phyloP scores from a whole-genome alignment of 2,888 invertebrate genomes.

The Cataglyphis altisquamis region DNA sequence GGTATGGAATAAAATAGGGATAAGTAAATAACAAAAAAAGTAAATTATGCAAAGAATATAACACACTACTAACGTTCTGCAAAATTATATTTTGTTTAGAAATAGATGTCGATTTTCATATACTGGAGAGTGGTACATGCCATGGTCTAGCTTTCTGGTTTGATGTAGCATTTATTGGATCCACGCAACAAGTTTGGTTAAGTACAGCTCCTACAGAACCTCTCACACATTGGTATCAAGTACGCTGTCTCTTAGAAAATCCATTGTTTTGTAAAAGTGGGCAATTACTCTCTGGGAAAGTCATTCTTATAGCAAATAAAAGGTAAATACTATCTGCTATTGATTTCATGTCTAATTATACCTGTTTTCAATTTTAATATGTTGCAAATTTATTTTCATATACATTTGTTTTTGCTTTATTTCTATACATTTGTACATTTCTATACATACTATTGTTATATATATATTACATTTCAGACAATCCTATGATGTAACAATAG shows the following conservation, averaged over 20 bases:
- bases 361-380: background rate
- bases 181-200: conserved; percentile 96
- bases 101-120: conserved; percentile 97
- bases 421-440: background rate
- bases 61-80: background rate
- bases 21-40: conserved; percentile 22
- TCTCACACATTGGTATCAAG: conserved; percentile 99
- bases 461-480: conserved; percentile 88
- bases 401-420: too few relatives aligned
- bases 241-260: conserved; percentile 96
- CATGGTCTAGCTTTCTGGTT: conserved; percentile 99
- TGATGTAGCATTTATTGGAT: conserved; percentile 98
- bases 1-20: conserved; percentile 82
- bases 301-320: conserved; percentile 96
- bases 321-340: conserved; percentile 87
- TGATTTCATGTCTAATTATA: background rate
- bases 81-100: conserved; percentile 86
- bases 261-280: conserved; percentile 98
- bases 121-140: conserved; percentile 96
- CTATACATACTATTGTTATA: background rate
- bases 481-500: conserved; percentile 99
- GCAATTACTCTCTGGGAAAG: conserved; percentile 95
- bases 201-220: conserved; percentile 99
- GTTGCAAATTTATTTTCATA: background rate
- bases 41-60: conserved; percentile 1